phyloP scores from a whole-genome alignment of 2,113 vertebrate genomes.

The Circaetus cinerascens region DNA sequence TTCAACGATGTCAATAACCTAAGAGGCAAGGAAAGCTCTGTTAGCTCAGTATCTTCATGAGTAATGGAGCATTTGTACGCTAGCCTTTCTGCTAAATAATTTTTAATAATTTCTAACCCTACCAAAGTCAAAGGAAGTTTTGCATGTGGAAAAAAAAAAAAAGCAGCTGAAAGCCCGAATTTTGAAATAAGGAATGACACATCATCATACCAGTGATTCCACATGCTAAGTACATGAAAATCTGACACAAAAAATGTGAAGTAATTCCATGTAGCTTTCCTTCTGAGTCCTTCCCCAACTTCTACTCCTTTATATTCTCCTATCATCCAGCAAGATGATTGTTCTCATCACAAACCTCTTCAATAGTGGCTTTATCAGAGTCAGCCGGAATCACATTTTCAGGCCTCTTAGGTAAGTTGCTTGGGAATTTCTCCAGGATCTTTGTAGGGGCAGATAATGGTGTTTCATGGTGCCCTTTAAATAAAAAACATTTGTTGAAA shows the following conservation, averaged over 20 bases:
- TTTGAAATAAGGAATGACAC: neutral
- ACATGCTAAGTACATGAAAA: neutral
- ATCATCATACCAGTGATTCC: neutral
- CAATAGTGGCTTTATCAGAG: slow-evolving; percentile 81
- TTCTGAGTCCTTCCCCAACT: neutral
- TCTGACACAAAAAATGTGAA: neutral
- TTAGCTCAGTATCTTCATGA: neutral
- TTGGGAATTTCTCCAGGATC: slow-evolving; percentile 91
- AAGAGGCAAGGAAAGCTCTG: neutral
- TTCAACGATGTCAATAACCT: slow-evolving; percentile 86
- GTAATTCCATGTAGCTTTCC: neutral
- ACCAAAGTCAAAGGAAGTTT: neutral
- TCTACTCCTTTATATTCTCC: neutral
- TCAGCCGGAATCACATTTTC: slow-evolving; percentile 90
- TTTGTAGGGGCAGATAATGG: slow-evolving; percentile 90
- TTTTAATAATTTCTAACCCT: neutral
- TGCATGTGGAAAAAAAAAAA: neutral
- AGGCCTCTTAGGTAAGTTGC: slow-evolving; percentile 84
- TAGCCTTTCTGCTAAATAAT: neutral
- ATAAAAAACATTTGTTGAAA: slow-evolving; percentile 33
- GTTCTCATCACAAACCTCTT: slow-evolving; percentile 74
- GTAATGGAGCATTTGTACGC: neutral
- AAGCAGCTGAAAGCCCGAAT: neutral
- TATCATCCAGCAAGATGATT: neutral
- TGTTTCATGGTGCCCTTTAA: slow-evolving; percentile 91